Conservation (phyloP, 2,888 invertebrate genomes). For the Chrysolina oricalcia region DNA sequence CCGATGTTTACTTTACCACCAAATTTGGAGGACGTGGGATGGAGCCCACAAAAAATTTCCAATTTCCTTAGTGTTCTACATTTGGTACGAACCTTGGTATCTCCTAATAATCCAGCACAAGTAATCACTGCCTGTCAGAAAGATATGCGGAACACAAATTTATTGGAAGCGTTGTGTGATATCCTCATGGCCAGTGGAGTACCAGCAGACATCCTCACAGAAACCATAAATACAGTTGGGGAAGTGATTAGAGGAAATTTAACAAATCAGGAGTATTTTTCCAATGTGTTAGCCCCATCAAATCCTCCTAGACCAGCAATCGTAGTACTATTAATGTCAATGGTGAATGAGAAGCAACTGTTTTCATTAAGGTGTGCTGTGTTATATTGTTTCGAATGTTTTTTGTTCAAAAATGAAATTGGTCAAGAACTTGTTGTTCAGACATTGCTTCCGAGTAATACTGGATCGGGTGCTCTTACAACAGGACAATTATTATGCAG, state of each 20-base stretch:
- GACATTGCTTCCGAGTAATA: slow-evolving; percentile 91
- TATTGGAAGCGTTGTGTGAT: slow-evolving; percentile 87
- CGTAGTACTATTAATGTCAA: slow-evolving; percentile 96
- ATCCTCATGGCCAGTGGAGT: slow-evolving; percentile 97
- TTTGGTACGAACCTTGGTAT: slow-evolving; percentile 91
- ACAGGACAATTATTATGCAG: slow-evolving; percentile 94
- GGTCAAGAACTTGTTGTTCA: slow-evolving; percentile 92
- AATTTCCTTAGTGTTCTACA: slow-evolving; percentile 95
- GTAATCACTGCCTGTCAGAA: slow-evolving; percentile 88
- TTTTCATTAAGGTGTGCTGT: slow-evolving; percentile 92
- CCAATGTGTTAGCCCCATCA: slow-evolving; percentile 92
- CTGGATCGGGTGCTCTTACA: slow-evolving; percentile 77
- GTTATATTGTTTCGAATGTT: slow-evolving; percentile 96
- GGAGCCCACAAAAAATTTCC: slow-evolving; percentile 95
- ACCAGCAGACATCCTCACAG: slow-evolving; percentile 95
- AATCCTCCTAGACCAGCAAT: slow-evolving; percentile 95
- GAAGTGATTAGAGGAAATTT: slow-evolving; percentile 92
- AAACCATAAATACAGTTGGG: slow-evolving; percentile 93
- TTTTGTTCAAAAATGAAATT: slow-evolving; percentile 92
- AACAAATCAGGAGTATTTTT: slow-evolving; percentile 93
- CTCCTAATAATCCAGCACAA: slow-evolving; percentile 93
- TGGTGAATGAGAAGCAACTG: slow-evolving; percentile 99
- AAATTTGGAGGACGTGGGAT: slow-evolving; percentile 82
- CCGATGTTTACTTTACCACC: slow-evolving; percentile 90
- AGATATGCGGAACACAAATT: slow-evolving; percentile 88